Evolutionary conservation across 2,797 vertebrate species (phyloP), one percentile per base, ranked within the genome.

Genomic region (Xyrichtys novacula): DNA sequence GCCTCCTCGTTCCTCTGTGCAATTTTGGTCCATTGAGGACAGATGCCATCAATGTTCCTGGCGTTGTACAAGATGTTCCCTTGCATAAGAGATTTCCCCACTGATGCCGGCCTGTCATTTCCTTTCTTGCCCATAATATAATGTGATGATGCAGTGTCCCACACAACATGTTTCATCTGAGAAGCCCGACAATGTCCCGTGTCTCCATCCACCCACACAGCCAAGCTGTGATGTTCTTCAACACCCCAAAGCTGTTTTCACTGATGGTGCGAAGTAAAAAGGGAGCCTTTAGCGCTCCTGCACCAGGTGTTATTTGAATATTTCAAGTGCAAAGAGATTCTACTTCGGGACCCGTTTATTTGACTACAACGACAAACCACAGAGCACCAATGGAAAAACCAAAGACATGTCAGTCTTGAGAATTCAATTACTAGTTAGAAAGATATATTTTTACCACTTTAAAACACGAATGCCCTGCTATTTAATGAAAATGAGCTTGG

Each of bases 221-320:
- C 57, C 78, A 72, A 82, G 70, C 81, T 82, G 83, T 78, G 81
- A 83, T 81, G 78, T 85, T 84, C 84, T 67, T 61, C 66, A 78
- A 71, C 80, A 86, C 85, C 85, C 78, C 64, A 71, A 73, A 83
- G 80, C 80, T 72, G 74, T 79, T 85, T 77, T 42, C 60, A 68
- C 57, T 40, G 53, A 44, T 68, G 70, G 74, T 78, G 75, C 11
- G n/a, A 81, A 74, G 48, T 38, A 42, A 62, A 69, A 62, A 66
- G 36, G 4, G 6, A 65, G 42, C 16, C 42, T 56, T 68, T 73
- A 75, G 42, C 23, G 19, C 20, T 79, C 31, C 57, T 57, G 38
- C 32, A 59, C 46, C 66, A 81, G 84, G 81, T 86, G 84, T 85
- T 86, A 77, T 74, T 71, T 77, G 57, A 77, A 82, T 81, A 84